Base-by-base conservation (phyloP, 2,113 vertebrate genomes). In the Myiozetetes cayanensis region DNA sequence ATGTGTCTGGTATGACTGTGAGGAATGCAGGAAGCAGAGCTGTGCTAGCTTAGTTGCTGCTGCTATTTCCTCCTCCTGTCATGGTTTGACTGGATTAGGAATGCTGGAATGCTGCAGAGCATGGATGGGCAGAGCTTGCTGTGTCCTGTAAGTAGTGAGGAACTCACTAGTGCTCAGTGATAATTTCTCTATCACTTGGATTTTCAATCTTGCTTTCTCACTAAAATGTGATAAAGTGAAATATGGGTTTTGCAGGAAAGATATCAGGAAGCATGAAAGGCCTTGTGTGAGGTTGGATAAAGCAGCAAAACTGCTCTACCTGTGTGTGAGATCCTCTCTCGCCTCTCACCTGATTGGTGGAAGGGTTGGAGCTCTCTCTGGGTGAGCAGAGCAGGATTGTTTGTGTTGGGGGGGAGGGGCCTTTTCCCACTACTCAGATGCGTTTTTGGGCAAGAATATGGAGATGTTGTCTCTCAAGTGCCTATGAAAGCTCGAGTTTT, bases 331-430 rank as follows among this genome's bases (percentile, higher is more conserved):
- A 30, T 43, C 12, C 28, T 71, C 14, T 65, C 37, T 56, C 39
- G 21, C 73, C 11, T 68, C 49, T 89, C 33, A 71, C 22, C 28
- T 63, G 44, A 18, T 49, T 72, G 43, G 49, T 79, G 6, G 23
- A 66, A 79, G 52, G 31, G 55, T 49, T 76, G 63, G 46, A 59
- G 23, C 47, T 70, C 41, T 61, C 21, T 27, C n/a, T 92, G 2
- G 2, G 4, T 28, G 44, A 59, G 15, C 20, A 31, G 10, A 1
- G 0, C 61, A 85, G 66, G 35, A 12, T 19, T 66, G 0, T 37
- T 59, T 68, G 37, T 90, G 59, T 41, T 77, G n/a, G 5, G 41
- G 41, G 5, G 35, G 35, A 13, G 23, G 70, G n/a, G 11, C 53
- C 12, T 53, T 66, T 62, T 46, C 10, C 19, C 50, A 1, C 20